Percentiles rank a stretch among this genome's conserved stretches.
phyloP scores from a whole-genome alignment of 2,888 invertebrate species.

The Endomychus coccineus region DNA sequence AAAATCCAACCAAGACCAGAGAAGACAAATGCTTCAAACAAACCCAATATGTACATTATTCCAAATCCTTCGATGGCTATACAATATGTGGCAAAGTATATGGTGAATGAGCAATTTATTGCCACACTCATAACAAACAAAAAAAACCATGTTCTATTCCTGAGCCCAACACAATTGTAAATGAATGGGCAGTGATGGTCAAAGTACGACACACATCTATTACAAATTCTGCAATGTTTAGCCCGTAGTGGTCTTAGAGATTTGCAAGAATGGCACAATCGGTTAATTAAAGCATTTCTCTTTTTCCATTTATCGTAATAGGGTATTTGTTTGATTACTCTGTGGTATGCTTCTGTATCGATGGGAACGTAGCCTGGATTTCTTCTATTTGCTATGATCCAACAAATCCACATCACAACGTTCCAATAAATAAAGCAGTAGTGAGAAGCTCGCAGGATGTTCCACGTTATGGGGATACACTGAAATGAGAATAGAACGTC shows the following conservation, averaged over 20 bases:
- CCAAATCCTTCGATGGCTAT: slow-evolving; percentile 80
- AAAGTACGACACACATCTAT: slow-evolving; percentile 70
- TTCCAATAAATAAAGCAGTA: slow-evolving; percentile 89
- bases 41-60: slow-evolving; percentile 72
- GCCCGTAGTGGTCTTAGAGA: slow-evolving; percentile 80
- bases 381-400: slow-evolving; percentile 80
- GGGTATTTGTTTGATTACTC: slow-evolving; percentile 86
- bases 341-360: slow-evolving; percentile 83
- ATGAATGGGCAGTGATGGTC: slow-evolving; percentile 96
- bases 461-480: slow-evolving; percentile 88
- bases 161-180: slow-evolving; percentile 87
- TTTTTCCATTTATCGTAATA: slow-evolving; percentile 91
- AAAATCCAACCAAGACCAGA: slow-evolving; percentile 82
- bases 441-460: slow-evolving; percentile 75
- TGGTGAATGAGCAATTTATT: slow-evolving; percentile 78
- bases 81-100: slow-evolving; percentile 82
- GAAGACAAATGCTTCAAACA: slow-evolving; percentile 76
- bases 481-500: slow-evolving; percentile 37
- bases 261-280: slow-evolving; percentile 82
- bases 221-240: slow-evolving; percentile 88
- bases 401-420: slow-evolving; percentile 86
- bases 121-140: slow-evolving; percentile 82
- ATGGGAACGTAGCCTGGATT: slow-evolving; percentile 86
- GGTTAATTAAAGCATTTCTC: slow-evolving; percentile 68
- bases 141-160: slow-evolving; percentile 91